Evolutionary conservation across 2,797 vertebrate species (phyloP).

Genomic region (Propithecus perrieri): DNA sequence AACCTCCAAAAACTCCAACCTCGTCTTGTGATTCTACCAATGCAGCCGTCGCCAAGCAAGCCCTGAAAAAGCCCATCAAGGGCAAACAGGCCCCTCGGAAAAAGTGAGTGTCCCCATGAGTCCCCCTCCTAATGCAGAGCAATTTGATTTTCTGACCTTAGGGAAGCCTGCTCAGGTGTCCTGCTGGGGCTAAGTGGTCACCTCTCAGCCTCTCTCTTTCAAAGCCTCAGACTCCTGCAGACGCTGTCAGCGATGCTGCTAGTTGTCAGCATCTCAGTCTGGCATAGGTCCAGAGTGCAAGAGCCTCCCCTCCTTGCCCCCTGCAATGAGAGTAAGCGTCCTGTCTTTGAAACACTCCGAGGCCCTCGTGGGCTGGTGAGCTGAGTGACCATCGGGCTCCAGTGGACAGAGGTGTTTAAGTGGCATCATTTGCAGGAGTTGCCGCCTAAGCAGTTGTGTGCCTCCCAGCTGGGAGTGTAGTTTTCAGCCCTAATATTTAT

Average conservation of each 20-base stretch:
- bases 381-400: neutral
- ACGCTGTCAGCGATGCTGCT: neutral
- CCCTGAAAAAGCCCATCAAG: slow-evolving; percentile 85
- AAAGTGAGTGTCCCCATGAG: slow-evolving; percentile 83
- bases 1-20: slow-evolving; percentile 73
- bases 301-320: neutral
- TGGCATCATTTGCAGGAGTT: neutral
- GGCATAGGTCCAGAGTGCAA: neutral
- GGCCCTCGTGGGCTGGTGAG: neutral
- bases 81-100: slow-evolving; percentile 87
- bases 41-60: slow-evolving; percentile 83
- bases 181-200: fast-evolving
- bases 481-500: fast-evolving
- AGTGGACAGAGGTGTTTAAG: neutral
- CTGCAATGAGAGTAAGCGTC: neutral
- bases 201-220: neutral
- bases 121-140: fast-evolving
- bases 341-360: neutral
- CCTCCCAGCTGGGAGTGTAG: neutral
- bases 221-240: neutral
- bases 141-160: fast-evolving
- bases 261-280: neutral
- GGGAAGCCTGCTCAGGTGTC: neutral
- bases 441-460: neutral
- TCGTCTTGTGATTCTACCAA: slow-evolving; percentile 78